Base-by-base conservation (phyloP, 2,113 vertebrate species). In the Pogonocichla stellata region DNA sequence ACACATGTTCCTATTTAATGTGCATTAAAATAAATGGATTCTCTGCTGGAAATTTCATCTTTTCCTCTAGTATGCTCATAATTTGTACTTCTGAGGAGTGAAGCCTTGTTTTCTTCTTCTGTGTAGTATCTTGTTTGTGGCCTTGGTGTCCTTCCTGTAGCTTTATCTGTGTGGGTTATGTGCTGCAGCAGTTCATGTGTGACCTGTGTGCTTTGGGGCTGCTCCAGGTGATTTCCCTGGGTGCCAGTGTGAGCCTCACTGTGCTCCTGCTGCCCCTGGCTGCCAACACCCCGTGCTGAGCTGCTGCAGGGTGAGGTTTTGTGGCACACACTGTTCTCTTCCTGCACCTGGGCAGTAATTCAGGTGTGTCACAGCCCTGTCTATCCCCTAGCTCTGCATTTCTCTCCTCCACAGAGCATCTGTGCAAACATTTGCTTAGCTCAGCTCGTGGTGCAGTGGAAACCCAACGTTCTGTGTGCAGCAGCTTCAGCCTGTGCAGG, bases 11-110 rank as follows among this genome's bases (percentile, higher is more conserved):
- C n/a, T 85, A 80, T 71, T 81, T 91, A 53, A 70, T 80, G 56
- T 93, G 43, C 33, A 51, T 65, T 64, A 90, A 88, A 93, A 86
- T 40, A 77, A 95, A 82, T 72, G 40, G 67, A 58, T 89, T 89
- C 26, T 60, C 74, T 71, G 67, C 80, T 92, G 92, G 78, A 90
- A 83, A 65, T 47, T 38, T 50, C 50, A 79, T 74, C 60, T 16
- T 84, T 87, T 80, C 88, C n/a, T 80, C 61, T 81, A 53, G 82
- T 91, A 78, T 29, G 78, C 79, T 95, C 61, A 65, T 80, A 48
- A 93, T 91, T 85, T 89, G 62, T 74, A 54, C 69, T 87, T 88
- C 25, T 11, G 79, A 78, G 45, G 65, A 93, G 48, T 62, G 11
- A 89, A 73, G 72, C 24, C 8, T 72, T 43, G 18, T 48, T 89